Evolutionary conservation across 2,888 invertebrate species (phyloP).

Genomic region (Lasioglossum morio): DNA sequence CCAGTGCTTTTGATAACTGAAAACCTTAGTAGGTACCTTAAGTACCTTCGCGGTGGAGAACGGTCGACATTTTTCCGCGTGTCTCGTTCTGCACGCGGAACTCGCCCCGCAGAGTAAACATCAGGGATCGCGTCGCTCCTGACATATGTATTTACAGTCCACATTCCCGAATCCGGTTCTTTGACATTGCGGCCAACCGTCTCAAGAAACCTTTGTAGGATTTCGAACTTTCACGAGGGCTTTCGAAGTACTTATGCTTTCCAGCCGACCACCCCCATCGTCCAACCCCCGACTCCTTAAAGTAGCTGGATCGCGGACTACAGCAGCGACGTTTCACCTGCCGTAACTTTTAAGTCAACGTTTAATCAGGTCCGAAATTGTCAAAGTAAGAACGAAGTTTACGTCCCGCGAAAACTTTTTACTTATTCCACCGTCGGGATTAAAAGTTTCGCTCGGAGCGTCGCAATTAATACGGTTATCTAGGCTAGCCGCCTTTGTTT

Average conservation of each 20-base stretch:
- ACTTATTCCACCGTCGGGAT: slow-evolving; percentile 18
- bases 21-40: too few relatives aligned
- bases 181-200: neutral
- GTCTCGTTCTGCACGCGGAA: neutral
- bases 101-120: neutral
- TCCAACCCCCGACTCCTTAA: neutral
- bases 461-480: slow-evolving; percentile 13
- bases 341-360: slow-evolving; percentile 44
- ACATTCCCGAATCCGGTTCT: neutral
- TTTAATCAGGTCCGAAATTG: slow-evolving; percentile 49
- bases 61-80: neutral
- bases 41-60: neutral
- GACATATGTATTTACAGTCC: neutral
- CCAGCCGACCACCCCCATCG: neutral
- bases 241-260: slow-evolving; percentile 32
- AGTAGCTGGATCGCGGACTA: slow-evolving; percentile 30
- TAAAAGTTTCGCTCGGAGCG: slow-evolving; percentile 26
- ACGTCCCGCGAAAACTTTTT: neutral
- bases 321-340: slow-evolving; percentile 10
- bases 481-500: neutral
- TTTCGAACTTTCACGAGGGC: slow-evolving; percentile 19
- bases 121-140: neutral
- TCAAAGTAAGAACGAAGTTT: slow-evolving; percentile 41
- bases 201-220: slow-evolving; percentile 21
- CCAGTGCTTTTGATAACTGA: too few relatives aligned